Conservation (phyloP, 2,797 vertebrate genomes). For the Strix occidentalis region DNA sequence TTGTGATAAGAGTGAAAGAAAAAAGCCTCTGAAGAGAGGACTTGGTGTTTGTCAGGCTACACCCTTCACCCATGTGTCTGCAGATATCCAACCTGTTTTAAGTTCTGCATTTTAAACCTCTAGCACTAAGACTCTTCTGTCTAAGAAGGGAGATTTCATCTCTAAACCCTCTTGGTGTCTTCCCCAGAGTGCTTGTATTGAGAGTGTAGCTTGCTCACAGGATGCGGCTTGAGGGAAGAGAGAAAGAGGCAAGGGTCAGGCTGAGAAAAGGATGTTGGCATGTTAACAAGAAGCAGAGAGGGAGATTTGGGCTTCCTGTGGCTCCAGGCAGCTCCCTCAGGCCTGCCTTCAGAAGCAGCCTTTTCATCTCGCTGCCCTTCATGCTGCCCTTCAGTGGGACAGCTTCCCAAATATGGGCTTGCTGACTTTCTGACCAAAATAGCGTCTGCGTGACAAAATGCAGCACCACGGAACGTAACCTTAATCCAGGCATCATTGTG, state of each 20-base stretch:
- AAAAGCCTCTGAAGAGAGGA: neutral
- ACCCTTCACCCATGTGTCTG: neutral
- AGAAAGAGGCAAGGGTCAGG: neutral
- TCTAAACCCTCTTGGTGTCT: neutral
- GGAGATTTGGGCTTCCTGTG: neutral
- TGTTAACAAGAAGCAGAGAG: neutral
- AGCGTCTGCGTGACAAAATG: slow-evolving; percentile 71
- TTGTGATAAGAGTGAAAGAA: neutral
- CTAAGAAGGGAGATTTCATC: neutral
- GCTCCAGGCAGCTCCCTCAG: neutral
- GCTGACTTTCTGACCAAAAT: slow-evolving; percentile 68
- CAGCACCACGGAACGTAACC: slow-evolving; percentile 46
- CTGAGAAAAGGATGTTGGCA: neutral
- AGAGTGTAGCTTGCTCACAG: neutral
- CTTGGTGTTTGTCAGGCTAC: neutral
- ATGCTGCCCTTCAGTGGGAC: slow-evolving; percentile 49
- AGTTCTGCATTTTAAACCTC: neutral
- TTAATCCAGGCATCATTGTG: slow-evolving; percentile 68
- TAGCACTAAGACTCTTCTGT: neutral
- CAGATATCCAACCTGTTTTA: neutral
- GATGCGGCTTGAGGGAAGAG: neutral
- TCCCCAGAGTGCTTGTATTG: neutral
- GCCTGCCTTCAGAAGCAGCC: neutral
- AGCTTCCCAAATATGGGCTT: slow-evolving; percentile 70
- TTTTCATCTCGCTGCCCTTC: slow-evolving; percentile 51